Conservation (phyloP, 2,888 invertebrate species). For the Acrobasis consociella region DNA sequence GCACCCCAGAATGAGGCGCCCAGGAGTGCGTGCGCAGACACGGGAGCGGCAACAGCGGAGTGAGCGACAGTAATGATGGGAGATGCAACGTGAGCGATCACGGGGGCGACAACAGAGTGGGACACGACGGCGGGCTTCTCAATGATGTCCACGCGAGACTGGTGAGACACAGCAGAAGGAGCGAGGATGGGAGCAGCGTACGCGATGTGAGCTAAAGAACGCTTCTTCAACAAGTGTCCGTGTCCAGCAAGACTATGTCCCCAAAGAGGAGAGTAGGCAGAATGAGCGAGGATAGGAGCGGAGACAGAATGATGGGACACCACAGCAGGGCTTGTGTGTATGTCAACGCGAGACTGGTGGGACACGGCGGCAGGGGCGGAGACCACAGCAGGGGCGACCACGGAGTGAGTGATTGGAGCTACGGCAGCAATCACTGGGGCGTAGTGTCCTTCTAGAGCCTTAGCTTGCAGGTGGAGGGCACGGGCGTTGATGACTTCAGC, state of each 20-base stretch:
- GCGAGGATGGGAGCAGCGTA: slow-evolving; percentile 41
- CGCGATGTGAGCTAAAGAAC: slow-evolving; percentile 53
- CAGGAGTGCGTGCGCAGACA: slow-evolving; percentile 36
- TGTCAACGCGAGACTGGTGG: slow-evolving; percentile 71
- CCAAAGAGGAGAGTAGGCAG: slow-evolving; percentile 39
- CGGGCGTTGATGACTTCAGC: slow-evolving; percentile 76
- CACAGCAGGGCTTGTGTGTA: slow-evolving; percentile 52
- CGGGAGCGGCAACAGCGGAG: slow-evolving; percentile 56
- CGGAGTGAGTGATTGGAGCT: slow-evolving; percentile 43
- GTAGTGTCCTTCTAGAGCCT: slow-evolving; percentile 66
- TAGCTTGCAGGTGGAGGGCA: slow-evolving; percentile 74
- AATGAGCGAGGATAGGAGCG: slow-evolving; percentile 39
- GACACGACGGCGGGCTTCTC: slow-evolving; percentile 50
- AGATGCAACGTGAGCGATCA: slow-evolving; percentile 36
- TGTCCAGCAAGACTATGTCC: slow-evolving; percentile 43
- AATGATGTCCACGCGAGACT: slow-evolving; percentile 66
- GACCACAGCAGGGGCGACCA: slow-evolving; percentile 49
- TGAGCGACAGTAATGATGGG: slow-evolving; percentile 40
- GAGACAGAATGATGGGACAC: slow-evolving; percentile 40
- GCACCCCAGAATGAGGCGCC: slow-evolving; percentile 32
- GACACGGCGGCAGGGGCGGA: slow-evolving; percentile 56
- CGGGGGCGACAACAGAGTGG: slow-evolving; percentile 44
- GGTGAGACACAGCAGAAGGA: slow-evolving; percentile 74
- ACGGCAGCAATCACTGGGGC: slow-evolving; percentile 42
- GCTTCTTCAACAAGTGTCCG: slow-evolving; percentile 56